Conservation (phyloP, 1,140 invertebrate genomes). For the Panulirus ornatus region DNA sequence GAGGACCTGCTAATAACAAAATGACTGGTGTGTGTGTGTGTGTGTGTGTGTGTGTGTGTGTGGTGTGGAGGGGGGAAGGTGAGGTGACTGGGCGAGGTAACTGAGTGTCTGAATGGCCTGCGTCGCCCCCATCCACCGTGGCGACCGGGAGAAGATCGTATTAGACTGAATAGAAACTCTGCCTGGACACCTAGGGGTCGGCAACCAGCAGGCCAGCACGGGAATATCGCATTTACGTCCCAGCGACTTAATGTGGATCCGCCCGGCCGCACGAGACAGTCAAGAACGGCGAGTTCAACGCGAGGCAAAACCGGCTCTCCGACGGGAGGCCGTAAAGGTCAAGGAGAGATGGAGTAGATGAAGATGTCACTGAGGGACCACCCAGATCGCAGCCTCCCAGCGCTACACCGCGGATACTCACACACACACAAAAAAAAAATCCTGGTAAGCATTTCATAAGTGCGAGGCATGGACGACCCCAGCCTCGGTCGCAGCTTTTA, state of each 20-base stretch:
- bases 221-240: not conserved
- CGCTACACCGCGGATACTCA: conserved; percentile 53
- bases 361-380: conserved; percentile 61
- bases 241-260: too few relatives aligned
- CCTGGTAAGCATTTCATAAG: conserved; percentile 55
- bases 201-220: not conserved
- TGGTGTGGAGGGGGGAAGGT: not conserved
- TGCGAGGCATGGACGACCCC: conserved; percentile 3
- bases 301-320: not conserved
- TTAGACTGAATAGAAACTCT: not conserved
- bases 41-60: too few relatives aligned
- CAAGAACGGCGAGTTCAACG: too few relatives aligned
- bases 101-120: not conserved
- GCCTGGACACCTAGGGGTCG: not conserved
- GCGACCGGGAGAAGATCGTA: not conserved
- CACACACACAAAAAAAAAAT: conserved; percentile 23
- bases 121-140: not conserved
- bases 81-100: not conserved
- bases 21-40: not conserved
- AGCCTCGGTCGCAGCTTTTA: conserved; percentile 40
- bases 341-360: conserved; percentile 22
- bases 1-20: not conserved
- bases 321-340: not conserved
- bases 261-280: too few relatives aligned
- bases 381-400: conserved; percentile 51